A percentile compares a stretch with the other conserved stretches of the same genome.
These are phyloP conservation scores for Cyphomyrus discorhynchus DNA, from an alignment of 2,113 vertebrate species.

Conservation along the genomic window DNA sequence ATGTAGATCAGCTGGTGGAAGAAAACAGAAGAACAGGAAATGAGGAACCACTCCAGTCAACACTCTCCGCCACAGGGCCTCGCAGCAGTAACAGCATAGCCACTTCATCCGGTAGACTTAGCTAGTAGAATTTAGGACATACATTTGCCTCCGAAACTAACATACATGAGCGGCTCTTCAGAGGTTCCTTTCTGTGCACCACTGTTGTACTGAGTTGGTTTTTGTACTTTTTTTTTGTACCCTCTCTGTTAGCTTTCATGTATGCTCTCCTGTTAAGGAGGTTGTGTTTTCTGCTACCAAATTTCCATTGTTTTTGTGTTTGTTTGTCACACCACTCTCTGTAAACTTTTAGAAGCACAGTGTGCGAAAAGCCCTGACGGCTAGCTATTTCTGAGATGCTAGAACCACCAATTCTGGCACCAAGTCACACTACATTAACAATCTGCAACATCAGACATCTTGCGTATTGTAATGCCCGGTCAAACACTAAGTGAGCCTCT, in stretches of 20 bases:
- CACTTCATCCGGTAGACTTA: neutral
- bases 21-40: conserved; percentile 82
- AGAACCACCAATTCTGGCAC: neutral
- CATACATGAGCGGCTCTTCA: neutral
- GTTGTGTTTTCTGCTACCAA: neutral
- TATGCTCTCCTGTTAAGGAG: neutral
- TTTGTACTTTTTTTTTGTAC: neutral
- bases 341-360: neutral
- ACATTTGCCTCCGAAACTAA: neutral
- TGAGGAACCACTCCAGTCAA: conserved; percentile 63
- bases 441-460: neutral
- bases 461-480: neutral
- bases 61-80: neutral
- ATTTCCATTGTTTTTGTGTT: neutral
- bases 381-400: neutral
- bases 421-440: neutral
- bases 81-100: neutral
- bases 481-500: neutral
- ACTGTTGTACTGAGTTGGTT: neutral
- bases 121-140: neutral
- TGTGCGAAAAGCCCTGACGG: neutral
- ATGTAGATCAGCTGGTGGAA: conserved; percentile 99
- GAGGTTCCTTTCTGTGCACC: neutral
- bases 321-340: neutral
- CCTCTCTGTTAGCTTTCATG: neutral